Evolutionary conservation across 2,797 vertebrate species (phyloP).

Genomic region (Spinibarbus caldwelli): DNA sequence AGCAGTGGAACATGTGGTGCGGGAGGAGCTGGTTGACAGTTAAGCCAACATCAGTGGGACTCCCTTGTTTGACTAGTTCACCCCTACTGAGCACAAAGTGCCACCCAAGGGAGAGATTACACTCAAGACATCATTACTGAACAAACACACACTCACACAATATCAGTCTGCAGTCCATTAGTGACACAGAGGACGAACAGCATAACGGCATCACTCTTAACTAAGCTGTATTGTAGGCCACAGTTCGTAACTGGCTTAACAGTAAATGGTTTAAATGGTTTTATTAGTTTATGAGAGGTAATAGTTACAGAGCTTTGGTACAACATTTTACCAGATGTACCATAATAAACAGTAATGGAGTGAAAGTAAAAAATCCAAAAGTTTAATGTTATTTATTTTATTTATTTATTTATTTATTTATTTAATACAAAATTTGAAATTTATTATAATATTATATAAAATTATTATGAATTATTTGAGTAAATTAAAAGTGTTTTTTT

Average conservation of each 20-base stretch:
- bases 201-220: background rate
- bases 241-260: background rate
- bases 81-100: conserved; percentile 38
- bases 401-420: no score
- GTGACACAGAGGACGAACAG: background rate
- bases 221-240: background rate
- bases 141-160: conserved; percentile 48
- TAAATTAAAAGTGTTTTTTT: background rate
- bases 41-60: conserved; percentile 33
- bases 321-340: background rate
- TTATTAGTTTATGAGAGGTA: background rate
- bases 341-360: background rate
- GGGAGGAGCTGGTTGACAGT: conserved; percentile 25
- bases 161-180: conserved; percentile 27
- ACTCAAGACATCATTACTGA: conserved; percentile 27
- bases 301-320: background rate
- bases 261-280: conserved; percentile 17
- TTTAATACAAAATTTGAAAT: background rate
- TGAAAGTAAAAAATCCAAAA: background rate
- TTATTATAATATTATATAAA: background rate
- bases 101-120: conserved; percentile 34
- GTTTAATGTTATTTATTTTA: background rate
- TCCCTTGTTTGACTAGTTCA: conserved; percentile 38
- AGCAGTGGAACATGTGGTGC: conserved; percentile 20
- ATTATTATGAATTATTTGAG: background rate